Evolutionary conservation across 2,888 invertebrate genomes (phyloP), one percentile per base, ranked within the genome.

Genomic region (Allophyes oxyacanthae): DNA sequence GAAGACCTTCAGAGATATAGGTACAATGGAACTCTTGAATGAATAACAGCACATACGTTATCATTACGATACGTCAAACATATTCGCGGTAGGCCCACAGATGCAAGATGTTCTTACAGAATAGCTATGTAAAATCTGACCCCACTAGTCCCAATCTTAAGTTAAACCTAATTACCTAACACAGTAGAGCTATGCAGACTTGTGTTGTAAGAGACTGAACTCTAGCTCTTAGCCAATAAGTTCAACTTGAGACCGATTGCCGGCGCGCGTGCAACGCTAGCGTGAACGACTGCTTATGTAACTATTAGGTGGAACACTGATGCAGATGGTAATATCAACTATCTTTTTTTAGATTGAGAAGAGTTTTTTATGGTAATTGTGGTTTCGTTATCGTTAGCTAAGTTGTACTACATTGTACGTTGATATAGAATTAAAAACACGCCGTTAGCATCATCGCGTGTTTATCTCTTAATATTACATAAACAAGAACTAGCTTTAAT

Each of bases 261-360:
- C 57, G 54, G 44, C 44, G 45, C 44, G 5, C 20, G 40, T 64
- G 71, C 68, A 66, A 52, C 37, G 14, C 11, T 13, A 13, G 32
- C 11, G 25, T 36, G 42, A 58, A 43, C 70, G n/a, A 59, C 56
- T 53, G n/a, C 57, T 77, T 74, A 74, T 74, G 44, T 77, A 74
- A 74, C 52, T 42, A 36, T 20, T 20, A 3, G 15, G 40, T 40
- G 30, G 52, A 64, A 76, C 45, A 58, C 48, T 41, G 46, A 46
- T 62, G 53, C 30, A 38, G 41, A 54, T 56, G 34, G 30, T 40
- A 34, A 49, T 55, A 57, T 41, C 43, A 45, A 64, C 25, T 7
- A 41, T 40, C 33, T 42, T 45, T 54, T 50, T 40, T 51, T 37
- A 26, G 20, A 44, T 34, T 43, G 34, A 14, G 20, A 49, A 28